Conservation (phyloP, 1,140 invertebrate species). For the Zophobas morio region DNA sequence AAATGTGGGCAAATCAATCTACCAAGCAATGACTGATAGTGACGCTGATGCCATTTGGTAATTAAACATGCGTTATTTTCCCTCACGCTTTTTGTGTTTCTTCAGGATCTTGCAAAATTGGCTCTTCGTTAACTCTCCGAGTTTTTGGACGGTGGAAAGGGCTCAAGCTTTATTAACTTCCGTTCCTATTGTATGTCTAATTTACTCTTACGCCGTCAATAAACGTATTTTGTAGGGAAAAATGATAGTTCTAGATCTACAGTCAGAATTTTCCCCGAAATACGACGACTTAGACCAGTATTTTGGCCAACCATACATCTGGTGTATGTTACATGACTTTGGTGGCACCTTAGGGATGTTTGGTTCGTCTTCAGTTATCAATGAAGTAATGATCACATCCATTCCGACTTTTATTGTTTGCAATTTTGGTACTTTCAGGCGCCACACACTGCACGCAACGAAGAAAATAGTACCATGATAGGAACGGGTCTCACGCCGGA, state of each 20-base stretch:
- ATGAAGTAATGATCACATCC: slow-evolving; percentile 70
- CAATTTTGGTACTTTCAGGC: no score
- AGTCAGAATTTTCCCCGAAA: slow-evolving; percentile 87
- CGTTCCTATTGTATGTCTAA: slow-evolving; percentile 78
- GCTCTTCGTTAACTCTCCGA: slow-evolving; percentile 82
- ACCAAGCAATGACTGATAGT: slow-evolving; percentile 76
- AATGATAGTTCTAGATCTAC: slow-evolving; percentile 89
- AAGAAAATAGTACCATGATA: slow-evolving; percentile 83
- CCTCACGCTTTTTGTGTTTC: no score
- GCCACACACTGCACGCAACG: slow-evolving; percentile 56
- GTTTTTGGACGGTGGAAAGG: slow-evolving; percentile 82
- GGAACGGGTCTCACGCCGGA: slow-evolving; percentile 89
- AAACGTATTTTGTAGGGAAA: slow-evolving; percentile 73
- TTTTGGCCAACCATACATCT: slow-evolving; percentile 94
- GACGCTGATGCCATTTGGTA: slow-evolving; percentile 87
- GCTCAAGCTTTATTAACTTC: slow-evolving; percentile 84
- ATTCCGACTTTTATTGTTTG: no score
- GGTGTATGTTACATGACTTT: slow-evolving; percentile 97
- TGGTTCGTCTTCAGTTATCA: slow-evolving; percentile 83
- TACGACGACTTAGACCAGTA: slow-evolving; percentile 84
- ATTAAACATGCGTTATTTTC: slow-evolving; percentile 49
- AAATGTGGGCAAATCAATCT: slow-evolving; percentile 79
- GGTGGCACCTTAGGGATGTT: slow-evolving; percentile 93
- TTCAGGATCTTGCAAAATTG: slow-evolving; percentile 89
- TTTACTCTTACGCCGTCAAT: not conserved